These are phyloP conservation scores for Ophion obscuratus DNA, from an alignment of 2,888 invertebrate genomes.

Conservation along the genomic window DNA sequence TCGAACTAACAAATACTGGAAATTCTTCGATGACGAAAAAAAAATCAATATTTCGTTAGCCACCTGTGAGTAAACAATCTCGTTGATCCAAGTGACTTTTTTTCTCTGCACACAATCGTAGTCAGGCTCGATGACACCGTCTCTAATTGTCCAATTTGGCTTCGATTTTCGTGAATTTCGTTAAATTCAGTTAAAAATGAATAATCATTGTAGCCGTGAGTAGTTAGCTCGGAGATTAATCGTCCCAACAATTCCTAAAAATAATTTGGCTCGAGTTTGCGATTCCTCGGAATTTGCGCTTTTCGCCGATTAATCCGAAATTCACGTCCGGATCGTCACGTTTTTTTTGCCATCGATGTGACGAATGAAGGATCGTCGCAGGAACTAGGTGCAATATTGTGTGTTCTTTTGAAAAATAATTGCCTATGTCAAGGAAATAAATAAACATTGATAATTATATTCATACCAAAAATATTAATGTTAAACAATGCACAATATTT, in stretches of 20 bases:
- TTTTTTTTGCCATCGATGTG: background rate
- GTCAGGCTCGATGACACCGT: background rate
- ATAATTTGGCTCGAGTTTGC: constrained; percentile 51
- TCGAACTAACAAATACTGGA: no score
- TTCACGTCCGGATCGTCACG: background rate
- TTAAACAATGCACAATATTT: no score
- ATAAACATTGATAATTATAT: no score
- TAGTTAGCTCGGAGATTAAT: constrained; percentile 46
- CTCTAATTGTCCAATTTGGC: constrained; percentile 10
- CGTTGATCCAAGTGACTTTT: background rate
- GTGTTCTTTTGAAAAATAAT: background rate
- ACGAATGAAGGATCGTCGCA: background rate
- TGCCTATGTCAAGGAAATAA: no score
- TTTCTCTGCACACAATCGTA: background rate
- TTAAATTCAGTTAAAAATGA: background rate
- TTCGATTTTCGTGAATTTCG: constrained; percentile 1
- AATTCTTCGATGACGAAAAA: background rate
- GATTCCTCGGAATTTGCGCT: constrained; percentile 12
- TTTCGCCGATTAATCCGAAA: background rate
- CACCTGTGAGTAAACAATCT: no score
- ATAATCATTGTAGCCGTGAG: constrained; percentile 30
- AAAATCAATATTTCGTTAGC: background rate
- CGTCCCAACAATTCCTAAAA: constrained; percentile 35
- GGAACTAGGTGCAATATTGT: no score
- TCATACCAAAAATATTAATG: background rate